Base-by-base conservation (phyloP, 2,888 invertebrate species). In the Lordiphosa fenestrarum region DNA sequence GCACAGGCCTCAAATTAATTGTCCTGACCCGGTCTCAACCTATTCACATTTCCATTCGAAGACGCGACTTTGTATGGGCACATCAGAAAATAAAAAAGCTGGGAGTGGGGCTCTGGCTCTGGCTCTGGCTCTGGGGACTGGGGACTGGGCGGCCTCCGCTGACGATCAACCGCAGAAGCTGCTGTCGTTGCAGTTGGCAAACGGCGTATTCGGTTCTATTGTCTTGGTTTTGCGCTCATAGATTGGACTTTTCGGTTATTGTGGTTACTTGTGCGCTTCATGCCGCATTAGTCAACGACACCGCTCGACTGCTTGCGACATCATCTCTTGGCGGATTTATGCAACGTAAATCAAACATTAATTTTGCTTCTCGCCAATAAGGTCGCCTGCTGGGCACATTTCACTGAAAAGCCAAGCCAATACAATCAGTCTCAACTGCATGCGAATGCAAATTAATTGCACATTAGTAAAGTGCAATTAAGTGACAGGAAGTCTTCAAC, bases 241-340 rank as follows among this genome's bases (percentile, higher is more conserved):
- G 73, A 81, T 74, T 81, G 77, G 65, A 41, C 56, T 44, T 57
- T 66, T 61, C 59, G 61, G 71, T 58, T 76, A 65, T 83, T 80
- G 83, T 71, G 75, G 83, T 71, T 75, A 53, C 53, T 60, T 67
- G 48, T 80, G 80, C 83, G 76, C 76, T 76, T 83, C 80, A 83
- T 83, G 76, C 83, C 71, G 69, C 76, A 83, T 83, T 83, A 76
- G 83, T 83, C 83, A 83, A 83, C 74, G 83, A 80, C 76, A 76
- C 71, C 5, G 23, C 6, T 23, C 4, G 25, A 25, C 7, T 25
- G 25, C 25, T 25, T 25, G 25, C 25, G 7, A 25, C 25, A 25
- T 25, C 25, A 25, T 25, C 25, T 7, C 25, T 25, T 25, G 25
- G 25, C 25, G 9, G 9, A 30, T 30, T 30, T 30, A 9, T 30